Evolutionary conservation across 2,113 vertebrate genomes (phyloP).

Genomic region (Sialia sialis): DNA sequence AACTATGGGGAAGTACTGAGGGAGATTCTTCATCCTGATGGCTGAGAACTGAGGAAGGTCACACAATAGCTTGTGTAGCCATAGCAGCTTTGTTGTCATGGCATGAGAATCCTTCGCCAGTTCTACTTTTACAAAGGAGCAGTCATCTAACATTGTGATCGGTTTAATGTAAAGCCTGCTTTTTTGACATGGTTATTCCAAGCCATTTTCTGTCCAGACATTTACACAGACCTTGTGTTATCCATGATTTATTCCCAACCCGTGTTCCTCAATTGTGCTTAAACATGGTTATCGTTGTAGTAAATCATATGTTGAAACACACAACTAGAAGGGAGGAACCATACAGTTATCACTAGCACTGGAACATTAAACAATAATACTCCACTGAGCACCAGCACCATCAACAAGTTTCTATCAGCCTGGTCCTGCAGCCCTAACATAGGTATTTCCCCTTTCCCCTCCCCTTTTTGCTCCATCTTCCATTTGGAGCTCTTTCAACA

Average conservation of each 20-base stretch:
- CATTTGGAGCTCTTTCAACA: not conserved
- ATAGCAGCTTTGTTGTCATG: constrained; percentile 63
- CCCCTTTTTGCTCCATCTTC: not conserved
- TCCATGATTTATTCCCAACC: constrained; percentile 25
- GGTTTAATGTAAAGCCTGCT: constrained; percentile 22
- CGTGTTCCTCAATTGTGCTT: not conserved
- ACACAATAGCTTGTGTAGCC: constrained; percentile 31
- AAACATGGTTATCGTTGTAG: constrained; percentile 25
- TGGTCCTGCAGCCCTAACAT: not conserved
- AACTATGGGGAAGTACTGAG: not conserved
- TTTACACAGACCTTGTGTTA: constrained; percentile 40
- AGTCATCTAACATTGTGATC: constrained; percentile 41
- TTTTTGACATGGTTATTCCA: constrained; percentile 51
- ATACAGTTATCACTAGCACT: not conserved
- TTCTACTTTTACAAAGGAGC: constrained; percentile 31
- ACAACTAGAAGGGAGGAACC: not conserved
- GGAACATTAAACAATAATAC: constrained; percentile 36
- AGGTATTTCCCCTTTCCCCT: not conserved
- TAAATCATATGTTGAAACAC: constrained; percentile 27
- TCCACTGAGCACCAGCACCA: not conserved
- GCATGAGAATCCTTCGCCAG: constrained; percentile 2
- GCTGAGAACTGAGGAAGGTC: constrained; percentile 28
- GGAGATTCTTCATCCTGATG: not conserved
- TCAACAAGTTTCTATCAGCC: constrained; percentile 10
- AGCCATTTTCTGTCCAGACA: constrained; percentile 52